These are phyloP conservation scores for Eretmochelys imbricata DNA, from an alignment of 2,113 vertebrate species.

Conservation along the genomic window DNA sequence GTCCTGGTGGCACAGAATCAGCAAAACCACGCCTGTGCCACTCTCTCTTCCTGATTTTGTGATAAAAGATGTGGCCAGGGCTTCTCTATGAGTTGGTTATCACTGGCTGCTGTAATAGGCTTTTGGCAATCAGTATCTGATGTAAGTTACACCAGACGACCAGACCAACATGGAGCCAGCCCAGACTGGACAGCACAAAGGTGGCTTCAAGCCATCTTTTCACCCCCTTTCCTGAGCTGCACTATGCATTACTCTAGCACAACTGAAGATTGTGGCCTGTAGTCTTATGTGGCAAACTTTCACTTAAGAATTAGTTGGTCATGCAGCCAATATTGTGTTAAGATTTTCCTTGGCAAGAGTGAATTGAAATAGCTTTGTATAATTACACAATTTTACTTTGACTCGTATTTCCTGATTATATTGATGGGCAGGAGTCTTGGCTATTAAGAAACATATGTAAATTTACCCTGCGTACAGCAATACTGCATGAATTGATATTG, in stretches of 20 bases:
- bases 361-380: neutral
- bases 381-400: neutral
- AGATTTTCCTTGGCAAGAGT: constrained; percentile 38
- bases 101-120: neutral
- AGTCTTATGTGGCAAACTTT: neutral
- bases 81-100: neutral
- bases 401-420: constrained; percentile 3
- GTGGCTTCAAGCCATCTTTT: neutral
- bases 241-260: neutral
- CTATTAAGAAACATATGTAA: constrained; percentile 27
- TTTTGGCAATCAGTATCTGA: neutral
- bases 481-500: constrained; percentile 39
- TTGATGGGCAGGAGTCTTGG: constrained; percentile 37
- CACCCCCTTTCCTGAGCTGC: neutral
- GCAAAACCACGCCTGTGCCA: neutral
- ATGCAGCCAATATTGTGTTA: neutral
- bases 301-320: neutral
- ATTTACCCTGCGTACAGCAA: neutral
- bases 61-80: neutral
- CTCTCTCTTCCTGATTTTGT: neutral
- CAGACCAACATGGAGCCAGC: neutral
- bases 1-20: fast-evolving
- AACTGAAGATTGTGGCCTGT: neutral
- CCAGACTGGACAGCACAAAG: neutral
- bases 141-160: neutral